Percentiles rank a stretch among this genome's conserved stretches.
Evolutionary conservation across 2,888 invertebrate genomes (phyloP).

Genomic region (Oxycera nigricornis): DNA sequence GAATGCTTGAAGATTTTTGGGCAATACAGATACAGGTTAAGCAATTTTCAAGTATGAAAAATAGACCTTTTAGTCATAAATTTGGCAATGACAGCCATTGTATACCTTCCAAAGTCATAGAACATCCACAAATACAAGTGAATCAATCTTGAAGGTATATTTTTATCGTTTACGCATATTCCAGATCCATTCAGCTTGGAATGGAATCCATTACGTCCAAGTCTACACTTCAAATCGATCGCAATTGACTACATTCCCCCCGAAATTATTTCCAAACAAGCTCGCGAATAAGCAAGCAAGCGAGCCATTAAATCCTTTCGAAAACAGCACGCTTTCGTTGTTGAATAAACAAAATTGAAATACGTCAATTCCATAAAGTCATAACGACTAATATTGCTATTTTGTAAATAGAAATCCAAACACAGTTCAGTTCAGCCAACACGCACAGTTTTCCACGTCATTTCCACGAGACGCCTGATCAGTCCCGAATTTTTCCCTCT

Average conservation of each 20-base stretch:
- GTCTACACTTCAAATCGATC: background rate
- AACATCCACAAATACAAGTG: no score
- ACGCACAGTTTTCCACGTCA: conserved; percentile 13
- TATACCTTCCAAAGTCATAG: no score
- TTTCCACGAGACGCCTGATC: background rate
- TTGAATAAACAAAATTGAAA: background rate
- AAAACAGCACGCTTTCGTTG: background rate
- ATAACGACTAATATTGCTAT: conserved; percentile 5
- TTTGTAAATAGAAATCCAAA: conserved; percentile 31
- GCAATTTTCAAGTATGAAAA: no score
- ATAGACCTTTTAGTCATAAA: no score
- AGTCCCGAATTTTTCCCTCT: background rate
- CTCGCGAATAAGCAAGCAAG: background rate
- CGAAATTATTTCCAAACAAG: background rate
- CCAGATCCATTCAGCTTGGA: background rate
- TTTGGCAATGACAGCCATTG: no score
- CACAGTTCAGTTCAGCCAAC: background rate
- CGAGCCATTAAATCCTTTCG: no score
- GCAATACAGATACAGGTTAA: no score
- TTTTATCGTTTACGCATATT: background rate
- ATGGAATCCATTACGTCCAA: background rate
- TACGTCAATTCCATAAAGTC: background rate
- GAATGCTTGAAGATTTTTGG: no score
- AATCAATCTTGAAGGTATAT: no score
- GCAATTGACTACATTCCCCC: background rate